Evolutionary conservation across 2,113 vertebrate genomes (phyloP).

Genomic region (Rhinolophus ferrumequinum): DNA sequence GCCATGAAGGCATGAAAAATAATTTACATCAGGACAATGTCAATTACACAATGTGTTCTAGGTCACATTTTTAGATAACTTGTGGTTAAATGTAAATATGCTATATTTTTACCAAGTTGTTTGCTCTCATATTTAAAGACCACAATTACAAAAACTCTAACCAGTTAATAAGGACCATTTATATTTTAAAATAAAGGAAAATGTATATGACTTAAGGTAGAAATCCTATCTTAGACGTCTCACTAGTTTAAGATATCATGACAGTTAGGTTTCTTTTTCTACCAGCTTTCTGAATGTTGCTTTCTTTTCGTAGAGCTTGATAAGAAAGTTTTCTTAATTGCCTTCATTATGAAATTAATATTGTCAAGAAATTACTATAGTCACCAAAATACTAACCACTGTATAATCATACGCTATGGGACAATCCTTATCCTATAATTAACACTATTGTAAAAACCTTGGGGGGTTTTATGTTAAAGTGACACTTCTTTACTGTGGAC

Average conservation of each 20-base stretch:
- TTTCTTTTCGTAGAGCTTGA: background rate
- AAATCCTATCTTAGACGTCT: background rate
- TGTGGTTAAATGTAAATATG: background rate
- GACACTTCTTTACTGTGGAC: background rate
- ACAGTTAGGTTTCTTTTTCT: background rate
- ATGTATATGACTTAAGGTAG: background rate
- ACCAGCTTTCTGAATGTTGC: background rate
- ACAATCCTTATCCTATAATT: background rate
- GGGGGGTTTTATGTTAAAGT: background rate
- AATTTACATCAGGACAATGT: background rate
- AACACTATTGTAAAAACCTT: background rate
- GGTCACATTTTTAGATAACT: background rate
- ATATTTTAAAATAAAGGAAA: constrained; percentile 1
- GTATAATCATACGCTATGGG: background rate
- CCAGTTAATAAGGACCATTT: background rate
- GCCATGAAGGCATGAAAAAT: background rate
- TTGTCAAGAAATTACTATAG: background rate
- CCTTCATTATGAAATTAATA: background rate
- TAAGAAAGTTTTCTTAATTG: constrained; percentile 8
- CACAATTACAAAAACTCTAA: background rate
- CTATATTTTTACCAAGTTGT: background rate
- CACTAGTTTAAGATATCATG: background rate
- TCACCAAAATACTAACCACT: background rate
- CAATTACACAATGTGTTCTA: background rate
- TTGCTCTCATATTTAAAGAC: background rate